These are phyloP conservation scores for Canis aureus DNA, from an alignment of 2,113 vertebrate species.

Conservation along the genomic window DNA sequence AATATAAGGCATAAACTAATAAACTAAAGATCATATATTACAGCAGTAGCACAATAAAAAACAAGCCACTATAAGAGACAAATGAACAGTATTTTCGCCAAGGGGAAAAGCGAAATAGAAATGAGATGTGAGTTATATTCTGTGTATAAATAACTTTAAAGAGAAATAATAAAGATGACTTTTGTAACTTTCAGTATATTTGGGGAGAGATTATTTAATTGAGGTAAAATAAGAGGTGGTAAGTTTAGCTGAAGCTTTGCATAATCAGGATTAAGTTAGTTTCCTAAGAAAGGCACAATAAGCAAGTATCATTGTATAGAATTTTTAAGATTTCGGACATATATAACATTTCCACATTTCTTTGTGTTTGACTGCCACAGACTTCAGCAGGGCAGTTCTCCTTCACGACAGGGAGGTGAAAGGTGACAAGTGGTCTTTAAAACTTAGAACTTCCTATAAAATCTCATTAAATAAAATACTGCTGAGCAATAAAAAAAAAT, in stretches of 20 bases:
- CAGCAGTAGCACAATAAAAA: constrained; percentile 83
- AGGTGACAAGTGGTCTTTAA: neutral
- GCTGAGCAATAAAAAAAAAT: neutral
- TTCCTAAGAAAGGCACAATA: neutral
- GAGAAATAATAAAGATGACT: constrained; percentile 86
- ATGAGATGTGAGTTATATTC: constrained; percentile 80
- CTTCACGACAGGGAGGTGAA: neutral
- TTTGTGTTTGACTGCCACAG: neutral
- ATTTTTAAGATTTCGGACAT: neutral
- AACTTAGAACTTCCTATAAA: neutral
- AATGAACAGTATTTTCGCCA: constrained; percentile 84
- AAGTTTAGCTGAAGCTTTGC: neutral
- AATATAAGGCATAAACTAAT: constrained; percentile 86
- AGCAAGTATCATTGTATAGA: neutral
- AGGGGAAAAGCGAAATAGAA: constrained; percentile 85
- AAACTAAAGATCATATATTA: constrained; percentile 87
- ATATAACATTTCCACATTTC: neutral
- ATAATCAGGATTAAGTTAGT: neutral
- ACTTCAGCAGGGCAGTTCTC: neutral
- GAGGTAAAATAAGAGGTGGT: constrained; percentile 19
- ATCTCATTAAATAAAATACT: neutral
- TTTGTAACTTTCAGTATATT: constrained; percentile 81
- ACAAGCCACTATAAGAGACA: constrained; percentile 84
- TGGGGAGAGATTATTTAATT: constrained; percentile 54
- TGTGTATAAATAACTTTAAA: constrained; percentile 87